Evolutionary conservation across 2,888 invertebrate species (phyloP), one percentile per base, ranked within the genome.

Genomic region (Tenthredo amoena): DNA sequence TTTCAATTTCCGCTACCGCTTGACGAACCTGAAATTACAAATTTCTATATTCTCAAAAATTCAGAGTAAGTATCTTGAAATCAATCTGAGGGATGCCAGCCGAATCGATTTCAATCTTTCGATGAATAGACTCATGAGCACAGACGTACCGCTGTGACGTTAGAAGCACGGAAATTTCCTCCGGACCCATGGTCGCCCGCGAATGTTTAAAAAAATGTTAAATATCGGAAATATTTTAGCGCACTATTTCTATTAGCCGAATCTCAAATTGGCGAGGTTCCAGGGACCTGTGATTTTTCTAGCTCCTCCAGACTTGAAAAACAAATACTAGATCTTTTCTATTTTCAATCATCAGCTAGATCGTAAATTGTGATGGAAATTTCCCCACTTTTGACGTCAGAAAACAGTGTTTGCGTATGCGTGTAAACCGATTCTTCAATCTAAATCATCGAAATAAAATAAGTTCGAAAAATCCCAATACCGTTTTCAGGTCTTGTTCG

Each of bases 1-100:
- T 85, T 50, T 85, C 85, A 18, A 21, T 37, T 72, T 85, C 85
- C 4, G 85, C 85, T 5, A 85, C 72, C 55, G 71, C 85, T 34
- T 85, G 85, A n/a, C 83, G 83, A 18, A 85, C 31, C 85, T 85
- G 55, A 85, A 76, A 4, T 34, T 12, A n/a, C 12, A 21, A 34
- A 34, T 76, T 76, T 47, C 6, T 47, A 47, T 47, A 34, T 55
- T n/a, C 2, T 26, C 34, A 77, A 0, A 77, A 55, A 18, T 31
- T 7, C 18, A n/a, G 9, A 31, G 47, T 31, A 2, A 10, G 15
- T 47, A 43, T 76, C 3, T 26, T 4, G 12, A 21, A 15, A 47
- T 34, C 21, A 34, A 34, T 50, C 18, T 18, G 6, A 71, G 26
- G 26, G 21, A 3, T 21, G 21, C 9, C 26, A 62, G 10, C 26